A percentile compares a stretch with the other conserved stretches of the same genome.
Evolutionary conservation across 2,888 invertebrate genomes (phyloP).

Genomic region (Bhutanitis thaidina): DNA sequence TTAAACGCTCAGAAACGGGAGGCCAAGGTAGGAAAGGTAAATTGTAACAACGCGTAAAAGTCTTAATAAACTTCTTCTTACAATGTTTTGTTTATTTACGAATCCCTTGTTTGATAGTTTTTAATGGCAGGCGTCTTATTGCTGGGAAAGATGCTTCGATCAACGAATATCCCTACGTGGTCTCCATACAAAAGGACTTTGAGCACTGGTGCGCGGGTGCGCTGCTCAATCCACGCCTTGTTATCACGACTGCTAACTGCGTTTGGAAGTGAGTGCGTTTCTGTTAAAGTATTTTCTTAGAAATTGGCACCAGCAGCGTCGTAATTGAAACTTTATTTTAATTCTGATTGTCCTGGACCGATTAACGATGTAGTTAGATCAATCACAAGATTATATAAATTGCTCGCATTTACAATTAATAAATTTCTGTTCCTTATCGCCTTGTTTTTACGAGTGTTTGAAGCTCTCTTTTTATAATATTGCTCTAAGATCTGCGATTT

Average conservation of each 20-base stretch:
- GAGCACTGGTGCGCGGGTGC: conserved; percentile 70
- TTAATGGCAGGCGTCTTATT: conserved; percentile 46
- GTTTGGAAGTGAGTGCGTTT: conserved; percentile 64
- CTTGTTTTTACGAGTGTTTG: too few species aligned
- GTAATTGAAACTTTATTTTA: too few species aligned
- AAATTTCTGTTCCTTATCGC: too few species aligned
- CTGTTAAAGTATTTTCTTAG: background rate
- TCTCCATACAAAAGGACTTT: conserved; percentile 58
- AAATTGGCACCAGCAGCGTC: too few species aligned
- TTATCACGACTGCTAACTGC: conserved; percentile 69
- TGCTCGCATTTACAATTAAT: too few species aligned
- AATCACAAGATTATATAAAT: too few species aligned
- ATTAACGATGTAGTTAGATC: too few species aligned
- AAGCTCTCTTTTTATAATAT: too few species aligned
- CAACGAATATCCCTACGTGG: conserved; percentile 61
- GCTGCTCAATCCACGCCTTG: conserved; percentile 53
- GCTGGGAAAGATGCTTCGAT: conserved; percentile 52
- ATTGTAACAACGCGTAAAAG: conserved; percentile 9
- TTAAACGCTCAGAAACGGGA: background rate
- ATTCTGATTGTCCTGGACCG: too few species aligned
- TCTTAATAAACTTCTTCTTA: conserved; percentile 7
- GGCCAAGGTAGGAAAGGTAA: conserved; percentile 6
- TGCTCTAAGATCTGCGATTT: too few species aligned
- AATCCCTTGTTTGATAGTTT: conserved; percentile 15
- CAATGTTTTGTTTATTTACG: conserved; percentile 11